Evolutionary conservation across 2,113 vertebrate species (phyloP).

Genomic region (Myiagra hebetior): DNA sequence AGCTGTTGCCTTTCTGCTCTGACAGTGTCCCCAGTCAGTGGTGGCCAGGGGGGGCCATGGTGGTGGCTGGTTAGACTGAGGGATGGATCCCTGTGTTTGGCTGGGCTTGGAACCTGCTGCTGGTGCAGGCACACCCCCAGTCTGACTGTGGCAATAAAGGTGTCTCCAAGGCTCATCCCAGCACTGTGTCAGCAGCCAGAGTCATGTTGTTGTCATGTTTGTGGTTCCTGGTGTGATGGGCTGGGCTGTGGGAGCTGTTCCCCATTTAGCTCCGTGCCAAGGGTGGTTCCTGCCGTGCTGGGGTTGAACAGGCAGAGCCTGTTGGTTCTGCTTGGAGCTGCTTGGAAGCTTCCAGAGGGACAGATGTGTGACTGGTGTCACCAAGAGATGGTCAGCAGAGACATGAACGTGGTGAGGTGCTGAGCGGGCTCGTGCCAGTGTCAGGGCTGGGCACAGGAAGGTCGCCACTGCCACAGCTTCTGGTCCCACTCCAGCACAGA

Average conservation of each 20-base stretch:
- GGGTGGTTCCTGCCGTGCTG: neutral
- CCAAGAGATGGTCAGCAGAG: neutral
- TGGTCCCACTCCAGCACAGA: neutral
- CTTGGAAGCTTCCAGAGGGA: neutral
- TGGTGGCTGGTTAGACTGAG: neutral
- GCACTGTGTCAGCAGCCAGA: neutral
- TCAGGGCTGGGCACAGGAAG: accelerated
- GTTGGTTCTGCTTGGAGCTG: neutral
- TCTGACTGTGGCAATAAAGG: conserved; percentile 3
- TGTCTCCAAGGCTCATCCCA: neutral
- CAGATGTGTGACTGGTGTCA: neutral
- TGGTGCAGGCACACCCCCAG: neutral
- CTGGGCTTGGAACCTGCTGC: neutral
- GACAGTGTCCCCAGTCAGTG: neutral
- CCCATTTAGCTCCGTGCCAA: accelerated
- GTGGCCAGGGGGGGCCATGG: neutral
- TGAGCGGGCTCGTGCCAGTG: accelerated
- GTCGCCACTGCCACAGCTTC: neutral
- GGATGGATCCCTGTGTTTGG: neutral
- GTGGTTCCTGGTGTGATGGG: neutral
- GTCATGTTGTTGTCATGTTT: neutral
- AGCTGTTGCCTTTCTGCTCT: neutral
- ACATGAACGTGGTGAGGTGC: accelerated
- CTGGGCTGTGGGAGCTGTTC: neutral
- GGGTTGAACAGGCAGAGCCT: neutral